Evolutionary conservation across 2,797 vertebrate genomes (phyloP), one percentile per base, ranked within the genome.

Genomic region (Malacoraja senta): DNA sequence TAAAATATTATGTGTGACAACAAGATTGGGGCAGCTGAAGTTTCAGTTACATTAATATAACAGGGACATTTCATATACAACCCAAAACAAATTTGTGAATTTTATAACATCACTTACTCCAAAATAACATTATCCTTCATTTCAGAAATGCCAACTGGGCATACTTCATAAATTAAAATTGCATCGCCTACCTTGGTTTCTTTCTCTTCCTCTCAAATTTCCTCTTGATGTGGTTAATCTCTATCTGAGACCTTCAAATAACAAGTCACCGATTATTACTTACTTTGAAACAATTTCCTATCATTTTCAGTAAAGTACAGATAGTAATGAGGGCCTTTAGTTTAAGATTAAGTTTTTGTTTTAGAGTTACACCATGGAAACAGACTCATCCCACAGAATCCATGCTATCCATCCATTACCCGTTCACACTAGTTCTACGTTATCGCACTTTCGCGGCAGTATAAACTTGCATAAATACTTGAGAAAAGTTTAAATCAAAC

Each of bases 161-260:
- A 58, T 29, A 21, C 8, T 92, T 92, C 53, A 74, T 24, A 44
- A 91, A 91, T 35, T 91, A 74, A 91, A 91, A 53, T 74, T 13
- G 3, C 38, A 38, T 44, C 68, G 26, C 1, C 12, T 72, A 26
- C 24, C 68, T 44, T 72, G 2, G 38, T 74, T 91, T 24, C 32
- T 38, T 72, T 29, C 21, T 32, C 17, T 74, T 29, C 26, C 26
- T 29, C 7, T 19, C 38, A 72, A 38, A 72, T 74, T 8, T 74
- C 12, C 9, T 92, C 35, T 21, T 12, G 90, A 32, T 8, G 29
- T 24, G 24, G 10, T 74, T 26, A 74, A 76, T 58, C 38, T 44
- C 38, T 8, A 76, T 10, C 26, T 74, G 26, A 92, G 29, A 53
- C 68, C 68, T 92, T 1, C 68, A 92, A 92, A 53, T 76, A 53